A percentile compares a stretch with the other conserved stretches of the same genome.
Evolutionary conservation across 2,888 invertebrate species (phyloP).

Genomic region (Eutolmus rufibarbis): DNA sequence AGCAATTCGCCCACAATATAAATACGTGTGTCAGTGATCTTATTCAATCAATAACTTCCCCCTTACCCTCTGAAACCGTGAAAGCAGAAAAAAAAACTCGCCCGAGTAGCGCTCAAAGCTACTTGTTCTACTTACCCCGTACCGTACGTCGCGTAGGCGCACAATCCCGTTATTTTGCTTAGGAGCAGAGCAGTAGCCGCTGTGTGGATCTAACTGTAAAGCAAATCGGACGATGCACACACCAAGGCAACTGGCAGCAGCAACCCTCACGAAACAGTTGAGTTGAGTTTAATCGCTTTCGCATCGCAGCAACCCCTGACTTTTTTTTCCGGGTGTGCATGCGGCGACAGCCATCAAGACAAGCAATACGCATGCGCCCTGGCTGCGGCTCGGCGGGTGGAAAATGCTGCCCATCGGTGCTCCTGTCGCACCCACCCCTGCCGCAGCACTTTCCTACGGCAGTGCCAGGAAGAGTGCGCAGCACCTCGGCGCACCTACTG

Average conservation of each 20-base stretch:
- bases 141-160: not conserved
- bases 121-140: not conserved
- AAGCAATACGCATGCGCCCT: not conserved
- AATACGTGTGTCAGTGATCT: not conserved
- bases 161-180: not conserved
- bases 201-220: not conserved
- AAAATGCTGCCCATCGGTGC: not conserved
- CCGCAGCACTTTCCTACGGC: not conserved
- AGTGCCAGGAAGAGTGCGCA: not conserved
- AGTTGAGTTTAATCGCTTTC: constrained; percentile 5
- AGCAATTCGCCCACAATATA: not conserved
- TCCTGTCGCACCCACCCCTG: not conserved
- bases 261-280: not conserved
- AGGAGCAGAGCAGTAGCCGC: not conserved
- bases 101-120: not conserved
- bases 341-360: not conserved
- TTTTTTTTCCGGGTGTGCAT: not conserved
- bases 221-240: not conserved
- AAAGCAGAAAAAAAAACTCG: not conserved
- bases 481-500: constrained; percentile 23
- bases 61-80: not conserved
- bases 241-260: not conserved
- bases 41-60: not conserved
- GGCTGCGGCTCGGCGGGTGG: not conserved
- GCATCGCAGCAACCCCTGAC: not conserved